Conservation (phyloP, 92 coral and sea anemone genomes). For the Zoanthus sansibaricus region DNA sequence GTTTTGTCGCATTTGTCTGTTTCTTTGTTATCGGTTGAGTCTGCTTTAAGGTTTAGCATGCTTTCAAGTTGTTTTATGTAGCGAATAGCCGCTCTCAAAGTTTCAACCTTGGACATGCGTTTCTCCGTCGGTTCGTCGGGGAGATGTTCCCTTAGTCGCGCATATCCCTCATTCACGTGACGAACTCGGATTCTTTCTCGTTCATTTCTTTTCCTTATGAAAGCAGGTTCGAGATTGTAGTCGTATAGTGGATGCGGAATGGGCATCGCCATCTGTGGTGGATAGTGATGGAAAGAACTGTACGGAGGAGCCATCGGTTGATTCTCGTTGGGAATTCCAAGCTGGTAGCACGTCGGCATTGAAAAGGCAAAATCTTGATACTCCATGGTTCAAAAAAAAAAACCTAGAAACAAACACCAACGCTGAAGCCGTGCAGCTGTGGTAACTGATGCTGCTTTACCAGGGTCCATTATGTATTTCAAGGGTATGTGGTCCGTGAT, state of each 20-base stretch:
- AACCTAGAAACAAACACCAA: too few species aligned
- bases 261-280: conserved; percentile 98
- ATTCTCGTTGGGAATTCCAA: conserved; percentile 97
- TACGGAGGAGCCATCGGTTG: conserved; percentile 74
- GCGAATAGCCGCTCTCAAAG: conserved; percentile 95
- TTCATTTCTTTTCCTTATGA: conserved; percentile 94
- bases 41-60: conserved; percentile 67
- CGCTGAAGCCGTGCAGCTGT: too few species aligned
- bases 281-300: conserved; percentile 62
- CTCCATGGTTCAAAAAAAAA: conserved; percentile 81
- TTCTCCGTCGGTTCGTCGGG: conserved; percentile 99
- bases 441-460: too few species aligned
- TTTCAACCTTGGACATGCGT: conserved; percentile 98
- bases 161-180: conserved; percentile 98
- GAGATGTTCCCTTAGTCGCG: conserved; percentile 94
- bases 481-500: too few species aligned
- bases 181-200: conserved; percentile 96
- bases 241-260: conserved; percentile 98
- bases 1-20: conserved; percentile 19
- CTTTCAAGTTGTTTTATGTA: conserved; percentile 93
- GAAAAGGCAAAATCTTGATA: conserved; percentile 92
- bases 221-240: conserved; percentile 98
- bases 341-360: conserved; percentile 99
- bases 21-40: conserved; percentile 20
- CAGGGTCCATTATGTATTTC: too few species aligned